Evolutionary conservation across 2,888 invertebrate species (phyloP).

Genomic region (Mythimna impura): DNA sequence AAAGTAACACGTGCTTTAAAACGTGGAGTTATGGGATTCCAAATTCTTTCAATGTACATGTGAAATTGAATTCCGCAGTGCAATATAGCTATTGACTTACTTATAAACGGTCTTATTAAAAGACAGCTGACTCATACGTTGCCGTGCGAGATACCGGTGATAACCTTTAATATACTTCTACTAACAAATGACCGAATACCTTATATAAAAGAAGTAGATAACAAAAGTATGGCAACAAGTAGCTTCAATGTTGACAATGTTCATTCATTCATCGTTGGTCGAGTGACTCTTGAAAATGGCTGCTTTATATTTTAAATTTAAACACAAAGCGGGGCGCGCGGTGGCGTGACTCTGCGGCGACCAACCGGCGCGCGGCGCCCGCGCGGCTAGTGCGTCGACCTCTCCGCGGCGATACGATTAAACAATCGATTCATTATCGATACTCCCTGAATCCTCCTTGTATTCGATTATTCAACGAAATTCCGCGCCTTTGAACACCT

Average conservation of each 20-base stretch:
- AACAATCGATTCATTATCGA: constrained; percentile 67
- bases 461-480: constrained; percentile 52
- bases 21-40: constrained; percentile 6
- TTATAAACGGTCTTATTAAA: constrained; percentile 27
- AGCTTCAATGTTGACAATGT: constrained; percentile 63
- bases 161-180: constrained; percentile 44
- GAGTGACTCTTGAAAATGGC: constrained; percentile 65
- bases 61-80: not conserved
- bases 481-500: constrained; percentile 37
- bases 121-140: constrained; percentile 44
- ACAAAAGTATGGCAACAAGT: constrained; percentile 41
- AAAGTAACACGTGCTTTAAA: constrained; percentile 28
- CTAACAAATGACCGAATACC: constrained; percentile 42
- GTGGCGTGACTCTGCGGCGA: constrained; percentile 83
- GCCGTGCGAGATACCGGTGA: constrained; percentile 22
- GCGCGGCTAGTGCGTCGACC: constrained; percentile 81
- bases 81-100: constrained; percentile 14
- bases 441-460: constrained; percentile 44
- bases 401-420: constrained; percentile 67
- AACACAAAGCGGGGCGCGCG: constrained; percentile 74
- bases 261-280: constrained; percentile 69
- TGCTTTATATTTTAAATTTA: constrained; percentile 85
- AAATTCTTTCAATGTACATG: constrained; percentile 15
- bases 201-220: constrained; percentile 38
- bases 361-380: constrained; percentile 79